Evolutionary conservation across 2,888 invertebrate species (phyloP), one percentile per base, ranked within the genome.

Genomic region (Drosophila mercatorum): DNA sequence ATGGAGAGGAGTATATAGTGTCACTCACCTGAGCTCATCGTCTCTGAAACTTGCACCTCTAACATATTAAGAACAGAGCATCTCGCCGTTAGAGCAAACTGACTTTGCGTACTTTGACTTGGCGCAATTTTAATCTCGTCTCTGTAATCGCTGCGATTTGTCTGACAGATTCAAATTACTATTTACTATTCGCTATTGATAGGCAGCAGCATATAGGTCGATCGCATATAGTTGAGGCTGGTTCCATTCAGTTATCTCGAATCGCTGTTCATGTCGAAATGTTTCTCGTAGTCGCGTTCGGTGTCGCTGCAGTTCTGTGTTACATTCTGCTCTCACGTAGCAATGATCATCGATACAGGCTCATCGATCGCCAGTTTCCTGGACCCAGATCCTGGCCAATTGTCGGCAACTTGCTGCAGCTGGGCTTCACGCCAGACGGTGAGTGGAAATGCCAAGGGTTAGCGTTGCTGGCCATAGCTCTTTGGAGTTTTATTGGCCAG

Each of bases 341-440:
- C 5, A 74, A 81, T 71, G 64, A 67, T 4, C 51, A 63, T 2
- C 8, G 73, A 0, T 14, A 61, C 4, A 58, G 53, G 17, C 69
- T 70, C 8, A 69, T 84, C 7, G 59, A 78, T 8, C 55, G 46
- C 11, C 71, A 75, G 57, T 71, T 85, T 57, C 17, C 68, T 12
- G 86, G 81, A 12, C 85, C 85, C 0, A 44, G 0, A 8, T 28
- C 72, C 28, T 70, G 36, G 28, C 86, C 86, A 1, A n/a, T 85
- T 11, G 43, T 85, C 22, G 78, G 83, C 11, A 85, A 80, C 60
- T 0, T 81, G 2, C 28, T 81, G 38, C 75, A 80, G 26, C 11
- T 88, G 34, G 80, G 85, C n/a, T 46, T 74, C 6, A 73, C 70
- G 5, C 73, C 75, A 34, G 71, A 71, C 53, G 82, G 76, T 82